Evolutionary conservation across 2,113 vertebrate species (phyloP), one percentile per base, ranked within the genome.

Genomic region (Pollimyrus isidori): DNA sequence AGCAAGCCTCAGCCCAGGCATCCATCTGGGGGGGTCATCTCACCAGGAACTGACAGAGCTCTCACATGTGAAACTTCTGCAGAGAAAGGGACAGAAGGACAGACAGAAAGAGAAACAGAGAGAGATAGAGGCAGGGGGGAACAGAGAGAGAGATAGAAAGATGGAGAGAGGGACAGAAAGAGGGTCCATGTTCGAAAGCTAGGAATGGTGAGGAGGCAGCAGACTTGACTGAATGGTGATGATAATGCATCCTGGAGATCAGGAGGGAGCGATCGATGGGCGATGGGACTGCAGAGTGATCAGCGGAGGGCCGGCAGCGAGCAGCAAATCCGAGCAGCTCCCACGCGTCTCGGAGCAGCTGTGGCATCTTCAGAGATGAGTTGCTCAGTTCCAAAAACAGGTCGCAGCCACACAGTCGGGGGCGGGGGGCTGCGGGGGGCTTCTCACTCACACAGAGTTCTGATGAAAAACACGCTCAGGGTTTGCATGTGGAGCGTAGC

Each of bases 1-100:
- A 94, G 91, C 92, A 93, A 95, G 94, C 91, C 91, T 69, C 87
- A 88, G 90, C 91, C 93, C 93, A 93, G 93, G 92, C 92, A 93
- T 94, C 92, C 94, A 92, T 92, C 83, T 49, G 89, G 90, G 46
- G 56, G 21, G 50, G 45, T 69, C 3, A 17, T 39, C 85, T 48
- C 90, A 86, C 85, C 90, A 23, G 17, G 30, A 56, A 87, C 92
- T 94, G 93, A 93, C 92, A 93, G 90, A 94, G 93, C 93, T 0
- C 89, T 92, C 90, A 48, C 23, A 94, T 94, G 94, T 93, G 94
- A 94, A 94, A 93, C 93, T 11, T 65, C 62, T 91, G 90, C 92
- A 91, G 91, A 93, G 83, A 21, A 90, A 88, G 90, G 91, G 89
- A 90, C 48, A 89, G 86, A 65, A 89, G 82, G 35, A 88, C 50